Conservation (phyloP, 2,888 invertebrate species). For the Morinoia aosen region DNA sequence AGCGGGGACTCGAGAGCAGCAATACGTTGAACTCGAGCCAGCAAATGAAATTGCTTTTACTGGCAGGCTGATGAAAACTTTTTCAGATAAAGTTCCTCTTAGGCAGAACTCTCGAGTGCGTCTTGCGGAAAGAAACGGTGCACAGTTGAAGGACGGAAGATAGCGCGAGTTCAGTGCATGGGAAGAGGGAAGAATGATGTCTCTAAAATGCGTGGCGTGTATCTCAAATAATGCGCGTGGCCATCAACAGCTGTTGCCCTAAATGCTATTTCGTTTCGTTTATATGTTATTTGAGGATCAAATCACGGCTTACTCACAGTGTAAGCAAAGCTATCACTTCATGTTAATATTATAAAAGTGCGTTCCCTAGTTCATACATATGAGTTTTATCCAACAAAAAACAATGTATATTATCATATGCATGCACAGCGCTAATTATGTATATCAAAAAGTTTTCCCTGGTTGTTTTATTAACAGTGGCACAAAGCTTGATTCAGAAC, state of each 20-base stretch:
- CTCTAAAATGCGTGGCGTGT: not conserved
- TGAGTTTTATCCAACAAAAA: no score
- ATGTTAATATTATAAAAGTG: not conserved
- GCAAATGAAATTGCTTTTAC: slow-evolving; percentile 47
- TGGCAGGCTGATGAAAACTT: not conserved
- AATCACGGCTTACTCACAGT: not conserved
- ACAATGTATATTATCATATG: no score
- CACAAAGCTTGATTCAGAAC: no score
- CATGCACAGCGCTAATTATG: no score
- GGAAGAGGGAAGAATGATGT: not conserved
- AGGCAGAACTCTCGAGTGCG: not conserved
- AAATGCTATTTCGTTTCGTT: not conserved
- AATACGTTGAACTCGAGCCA: slow-evolving; percentile 2
- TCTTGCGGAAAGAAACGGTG: not conserved
- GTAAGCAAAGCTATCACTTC: not conserved
- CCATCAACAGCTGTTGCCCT: not conserved
- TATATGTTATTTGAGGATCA: no score
- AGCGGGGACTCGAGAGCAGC: slow-evolving; percentile 25
- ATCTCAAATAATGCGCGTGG: not conserved
- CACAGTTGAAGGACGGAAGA: not conserved
- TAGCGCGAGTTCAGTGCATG: not conserved
- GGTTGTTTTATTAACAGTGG: no score
- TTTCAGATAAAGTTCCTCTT: slow-evolving; percentile 19
- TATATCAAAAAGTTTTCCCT: no score
- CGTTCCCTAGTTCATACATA: no score